These are phyloP conservation scores for Lycaon pictus DNA, from an alignment of 2,113 vertebrate genomes.

Conservation along the genomic window DNA sequence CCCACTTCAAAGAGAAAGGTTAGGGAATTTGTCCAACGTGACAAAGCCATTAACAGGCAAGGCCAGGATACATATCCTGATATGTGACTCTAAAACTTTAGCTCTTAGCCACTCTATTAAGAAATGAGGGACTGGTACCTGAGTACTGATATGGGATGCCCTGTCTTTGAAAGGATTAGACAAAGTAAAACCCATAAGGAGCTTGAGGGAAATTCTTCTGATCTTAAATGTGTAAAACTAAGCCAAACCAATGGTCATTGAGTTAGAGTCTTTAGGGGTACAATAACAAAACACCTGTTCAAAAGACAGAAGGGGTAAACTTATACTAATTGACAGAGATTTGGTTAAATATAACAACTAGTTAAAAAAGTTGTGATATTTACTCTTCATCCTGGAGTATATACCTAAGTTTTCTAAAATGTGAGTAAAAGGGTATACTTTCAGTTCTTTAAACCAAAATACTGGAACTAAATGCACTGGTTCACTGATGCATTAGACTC, in stretches of 20 bases:
- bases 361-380: neutral
- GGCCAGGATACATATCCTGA: neutral
- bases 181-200: neutral
- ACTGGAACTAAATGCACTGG: neutral
- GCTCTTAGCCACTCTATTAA: neutral
- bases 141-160: neutral
- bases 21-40: neutral
- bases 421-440: neutral
- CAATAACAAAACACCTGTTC: conserved; percentile 20
- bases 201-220: neutral
- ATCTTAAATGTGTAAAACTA: conserved; percentile 42
- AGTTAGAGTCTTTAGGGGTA: neutral
- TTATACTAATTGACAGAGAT: neutral
- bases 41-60: neutral
- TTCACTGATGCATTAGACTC: neutral
- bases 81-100: neutral
- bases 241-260: neutral
- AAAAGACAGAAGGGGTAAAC: neutral
- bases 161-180: conserved; percentile 16
- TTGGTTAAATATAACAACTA: conserved; percentile 23
- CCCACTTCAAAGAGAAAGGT: neutral
- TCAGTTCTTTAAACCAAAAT: conserved; percentile 30
- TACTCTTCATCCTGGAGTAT: conserved; percentile 24
- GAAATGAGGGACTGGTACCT: conserved; percentile 7
- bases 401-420: conserved; percentile 41